Evolutionary conservation across 2,113 vertebrate species (phyloP).

Genomic region (Notarius quadriscutis): DNA sequence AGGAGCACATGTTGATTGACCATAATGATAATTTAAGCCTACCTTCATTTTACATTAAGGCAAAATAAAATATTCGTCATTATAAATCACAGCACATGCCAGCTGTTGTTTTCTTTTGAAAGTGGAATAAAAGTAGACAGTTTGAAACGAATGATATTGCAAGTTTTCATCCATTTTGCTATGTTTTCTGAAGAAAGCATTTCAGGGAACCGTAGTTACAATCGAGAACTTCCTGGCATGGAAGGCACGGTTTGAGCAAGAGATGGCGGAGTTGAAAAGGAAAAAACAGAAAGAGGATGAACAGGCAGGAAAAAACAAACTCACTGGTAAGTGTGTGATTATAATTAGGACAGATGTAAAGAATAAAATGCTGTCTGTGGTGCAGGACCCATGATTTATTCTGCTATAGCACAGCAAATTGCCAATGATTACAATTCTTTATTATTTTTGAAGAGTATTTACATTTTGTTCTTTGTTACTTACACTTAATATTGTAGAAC

Average conservation of each 20-base stretch:
- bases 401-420: background rate
- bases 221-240: conserved; percentile 96
- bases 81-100: background rate
- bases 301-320: conserved; percentile 85
- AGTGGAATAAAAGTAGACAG: background rate
- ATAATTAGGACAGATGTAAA: background rate
- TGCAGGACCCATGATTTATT: background rate
- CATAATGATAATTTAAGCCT: background rate
- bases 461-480: background rate
- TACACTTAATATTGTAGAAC: background rate
- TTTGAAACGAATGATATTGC: background rate
- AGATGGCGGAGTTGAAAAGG: conserved; percentile 84
- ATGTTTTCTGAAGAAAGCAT: conserved; percentile 67
- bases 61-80: background rate
- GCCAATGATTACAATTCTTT: background rate
- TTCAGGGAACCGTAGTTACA: conserved; percentile 95
- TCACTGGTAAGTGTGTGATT: conserved; percentile 79
- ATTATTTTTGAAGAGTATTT: background rate
- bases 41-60: background rate
- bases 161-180: background rate
- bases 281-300: conserved; percentile 95
- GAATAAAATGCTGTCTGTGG: background rate
- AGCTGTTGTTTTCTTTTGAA: background rate
- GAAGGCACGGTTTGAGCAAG: conserved; percentile 90
- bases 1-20: background rate